A percentile compares a stretch with the other conserved stretches of the same genome.
phyloP scores from a whole-genome alignment of 2,888 invertebrate genomes.

The Nysson spinosus region DNA sequence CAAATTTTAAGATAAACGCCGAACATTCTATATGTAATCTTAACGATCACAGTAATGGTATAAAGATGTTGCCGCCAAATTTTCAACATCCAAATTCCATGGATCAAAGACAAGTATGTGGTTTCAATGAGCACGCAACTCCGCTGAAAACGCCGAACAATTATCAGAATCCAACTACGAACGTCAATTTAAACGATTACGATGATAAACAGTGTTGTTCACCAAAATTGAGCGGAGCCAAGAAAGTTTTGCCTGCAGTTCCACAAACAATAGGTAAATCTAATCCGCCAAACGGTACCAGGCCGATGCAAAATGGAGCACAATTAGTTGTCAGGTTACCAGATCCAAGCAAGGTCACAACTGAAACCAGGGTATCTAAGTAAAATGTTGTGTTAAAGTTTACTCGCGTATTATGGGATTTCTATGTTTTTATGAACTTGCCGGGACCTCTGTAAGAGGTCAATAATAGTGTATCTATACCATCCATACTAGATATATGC shows the following conservation, averaged over 20 bases:
- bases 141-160: slow-evolving; percentile 53
- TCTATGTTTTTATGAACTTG: slow-evolving; percentile 36
- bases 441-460: slow-evolving; percentile 36
- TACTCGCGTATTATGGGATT: slow-evolving; percentile 24
- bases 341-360: slow-evolving; percentile 72
- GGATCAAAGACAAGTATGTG: slow-evolving; percentile 57
- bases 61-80: slow-evolving; percentile 60
- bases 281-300: slow-evolving; percentile 61
- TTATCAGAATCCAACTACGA: slow-evolving; percentile 57
- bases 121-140: slow-evolving; percentile 57
- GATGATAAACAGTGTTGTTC: slow-evolving; percentile 72
- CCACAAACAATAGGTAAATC: slow-evolving; percentile 51
- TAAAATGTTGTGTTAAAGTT: slow-evolving; percentile 36
- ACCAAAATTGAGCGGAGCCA: slow-evolving; percentile 71
- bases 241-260: slow-evolving; percentile 68
- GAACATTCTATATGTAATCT: slow-evolving; percentile 57
- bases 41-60: slow-evolving; percentile 62
- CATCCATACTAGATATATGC: slow-evolving; percentile 28
- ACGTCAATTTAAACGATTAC: slow-evolving; percentile 61
- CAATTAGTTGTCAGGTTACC: slow-evolving; percentile 75
- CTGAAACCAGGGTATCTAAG: slow-evolving; percentile 72
- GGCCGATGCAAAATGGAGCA: slow-evolving; percentile 71
- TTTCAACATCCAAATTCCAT: slow-evolving; percentile 53
- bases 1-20: slow-evolving; percentile 41
- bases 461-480: slow-evolving; percentile 31